Percentiles rank a stretch among this genome's conserved stretches.
phyloP scores from a whole-genome alignment of 2,888 invertebrate genomes.

The Tipula lateralis region DNA sequence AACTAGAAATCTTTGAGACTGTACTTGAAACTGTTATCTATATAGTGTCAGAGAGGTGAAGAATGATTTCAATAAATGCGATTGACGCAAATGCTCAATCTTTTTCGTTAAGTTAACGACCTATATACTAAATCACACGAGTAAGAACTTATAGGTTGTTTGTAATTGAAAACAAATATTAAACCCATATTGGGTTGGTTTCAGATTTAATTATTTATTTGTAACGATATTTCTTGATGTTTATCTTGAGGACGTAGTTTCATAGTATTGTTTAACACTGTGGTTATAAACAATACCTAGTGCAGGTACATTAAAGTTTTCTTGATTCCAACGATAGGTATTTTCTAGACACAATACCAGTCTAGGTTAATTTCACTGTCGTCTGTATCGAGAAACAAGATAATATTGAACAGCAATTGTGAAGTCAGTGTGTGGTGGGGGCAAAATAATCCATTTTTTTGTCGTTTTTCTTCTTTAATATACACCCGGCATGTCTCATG shows the following conservation, averaged over 20 bases:
- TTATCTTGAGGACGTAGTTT: not conserved
- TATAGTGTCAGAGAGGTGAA: too few species aligned
- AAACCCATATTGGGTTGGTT: too few species aligned
- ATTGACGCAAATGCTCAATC: too few species aligned
- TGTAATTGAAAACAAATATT: too few species aligned
- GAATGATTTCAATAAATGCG: too few species aligned
- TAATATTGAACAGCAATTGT: not conserved
- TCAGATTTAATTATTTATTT: too few species aligned
- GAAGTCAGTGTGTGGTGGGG: not conserved
- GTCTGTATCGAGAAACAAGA: not conserved
- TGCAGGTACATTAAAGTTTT: not conserved
- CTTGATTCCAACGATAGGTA: not conserved
- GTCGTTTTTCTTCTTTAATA: not conserved
- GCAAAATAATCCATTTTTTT: not conserved
- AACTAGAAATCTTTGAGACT: too few species aligned
- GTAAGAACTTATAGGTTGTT: too few species aligned
- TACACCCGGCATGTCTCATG: not conserved
- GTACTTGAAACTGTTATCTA: too few species aligned
- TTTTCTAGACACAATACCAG: not conserved
- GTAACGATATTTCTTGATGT: too few species aligned
- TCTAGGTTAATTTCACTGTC: not conserved
- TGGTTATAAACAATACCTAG: not conserved
- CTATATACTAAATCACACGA: too few species aligned
- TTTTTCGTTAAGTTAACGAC: too few species aligned
- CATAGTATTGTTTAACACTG: not conserved